Percentiles rank a stretch among this genome's conserved stretches.
These are phyloP conservation scores for Zosterops japonicus DNA, from an alignment of 2,113 vertebrate genomes.

Conservation along the genomic window DNA sequence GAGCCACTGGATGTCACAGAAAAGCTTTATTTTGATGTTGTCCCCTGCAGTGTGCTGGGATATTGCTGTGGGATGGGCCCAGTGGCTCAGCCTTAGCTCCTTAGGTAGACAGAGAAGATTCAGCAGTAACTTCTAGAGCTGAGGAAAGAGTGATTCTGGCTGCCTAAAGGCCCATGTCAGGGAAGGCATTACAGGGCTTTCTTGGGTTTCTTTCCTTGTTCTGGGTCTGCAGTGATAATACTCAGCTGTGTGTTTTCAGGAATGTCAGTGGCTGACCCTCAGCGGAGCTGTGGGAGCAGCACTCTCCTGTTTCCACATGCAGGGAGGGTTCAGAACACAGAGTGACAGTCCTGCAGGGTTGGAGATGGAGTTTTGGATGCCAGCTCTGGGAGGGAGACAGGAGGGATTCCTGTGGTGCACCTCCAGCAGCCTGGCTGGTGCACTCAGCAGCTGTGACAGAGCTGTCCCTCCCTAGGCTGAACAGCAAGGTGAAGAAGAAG, in stretches of 20 bases:
- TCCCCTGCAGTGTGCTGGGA: neutral
- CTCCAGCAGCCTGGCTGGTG: neutral
- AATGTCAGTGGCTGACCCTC: neutral
- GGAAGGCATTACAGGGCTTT: neutral
- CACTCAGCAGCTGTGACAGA: neutral
- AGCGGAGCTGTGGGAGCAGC: neutral
- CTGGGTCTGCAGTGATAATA: neutral
- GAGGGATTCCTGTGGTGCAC: rapidly evolving
- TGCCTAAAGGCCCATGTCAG: neutral
- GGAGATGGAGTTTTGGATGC: neutral
- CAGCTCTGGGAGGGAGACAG: neutral
- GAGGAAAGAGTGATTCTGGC: neutral
- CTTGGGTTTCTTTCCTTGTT: neutral
- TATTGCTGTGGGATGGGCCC: no score
- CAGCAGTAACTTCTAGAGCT: neutral
- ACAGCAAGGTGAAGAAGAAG: slow-evolving; percentile 91
- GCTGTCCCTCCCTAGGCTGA: slow-evolving; percentile 76
- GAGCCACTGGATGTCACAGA: neutral
- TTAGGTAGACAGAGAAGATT: neutral
- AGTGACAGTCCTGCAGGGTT: neutral
- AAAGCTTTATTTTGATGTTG: neutral
- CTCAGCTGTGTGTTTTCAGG: neutral
- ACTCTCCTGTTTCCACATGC: neutral
- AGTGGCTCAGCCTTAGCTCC: neutral
- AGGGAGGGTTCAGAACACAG: neutral